Percentiles rank a stretch among this genome's conserved stretches.
phyloP scores from a whole-genome alignment of 2,888 invertebrate genomes.

The Phortica magna region DNA sequence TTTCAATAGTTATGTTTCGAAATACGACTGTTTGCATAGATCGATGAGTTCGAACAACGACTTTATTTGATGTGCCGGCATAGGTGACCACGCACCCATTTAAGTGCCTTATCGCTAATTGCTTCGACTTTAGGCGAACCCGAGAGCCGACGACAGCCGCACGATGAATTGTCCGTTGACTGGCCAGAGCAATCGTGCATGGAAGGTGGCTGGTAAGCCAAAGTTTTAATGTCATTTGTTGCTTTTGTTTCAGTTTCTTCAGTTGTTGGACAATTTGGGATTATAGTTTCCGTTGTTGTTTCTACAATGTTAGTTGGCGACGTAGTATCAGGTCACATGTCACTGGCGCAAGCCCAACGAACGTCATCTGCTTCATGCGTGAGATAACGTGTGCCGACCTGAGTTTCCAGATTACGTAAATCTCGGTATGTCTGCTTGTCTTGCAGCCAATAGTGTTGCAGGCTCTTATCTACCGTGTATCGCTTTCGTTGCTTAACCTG shows the following conservation, averaged over 20 bases:
- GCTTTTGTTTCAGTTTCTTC: neutral
- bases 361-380: constrained; percentile 96
- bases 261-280: neutral
- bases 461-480: constrained; percentile 96
- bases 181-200: constrained; percentile 48
- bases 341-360: constrained; percentile 84
- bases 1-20: neutral
- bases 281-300: neutral
- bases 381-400: constrained; percentile 88
- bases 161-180: constrained; percentile 55
- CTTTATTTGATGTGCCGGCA: constrained; percentile 76
- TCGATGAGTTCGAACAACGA: constrained; percentile 1
- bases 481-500: constrained; percentile 98
- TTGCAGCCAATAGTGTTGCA: constrained; percentile 97
- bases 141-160: constrained; percentile 71
- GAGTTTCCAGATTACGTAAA: constrained; percentile 85
- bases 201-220: constrained; percentile 10
- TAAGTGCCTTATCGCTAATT: constrained; percentile 77
- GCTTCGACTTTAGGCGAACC: constrained; percentile 76
- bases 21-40: neutral
- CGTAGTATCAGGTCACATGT: constrained; percentile 76
- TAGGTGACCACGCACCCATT: constrained; percentile 77
- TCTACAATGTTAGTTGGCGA: constrained; percentile 65
- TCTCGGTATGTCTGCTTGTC: constrained; percentile 97
- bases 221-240: neutral